phyloP scores from a whole-genome alignment of 2,797 vertebrate species.

The Trichosurus vulpecula region DNA sequence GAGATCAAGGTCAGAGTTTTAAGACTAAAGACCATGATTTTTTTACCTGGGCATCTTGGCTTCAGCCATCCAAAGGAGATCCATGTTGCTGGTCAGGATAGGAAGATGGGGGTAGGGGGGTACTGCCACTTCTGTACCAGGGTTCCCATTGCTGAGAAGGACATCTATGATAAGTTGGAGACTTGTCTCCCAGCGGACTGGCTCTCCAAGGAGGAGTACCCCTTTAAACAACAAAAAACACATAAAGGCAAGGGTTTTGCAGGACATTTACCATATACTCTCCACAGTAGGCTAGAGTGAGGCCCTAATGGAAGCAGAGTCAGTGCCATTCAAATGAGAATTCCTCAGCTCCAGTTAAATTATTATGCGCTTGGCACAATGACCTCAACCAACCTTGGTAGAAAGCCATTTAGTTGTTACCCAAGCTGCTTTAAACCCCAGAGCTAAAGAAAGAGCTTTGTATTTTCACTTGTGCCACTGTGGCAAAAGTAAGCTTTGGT shows the following conservation, averaged over 20 bases:
- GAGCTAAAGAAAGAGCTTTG: background rate
- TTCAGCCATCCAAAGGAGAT: conserved; percentile 99
- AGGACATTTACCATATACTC: background rate
- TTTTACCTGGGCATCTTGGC: conserved; percentile 95
- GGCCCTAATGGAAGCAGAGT: background rate
- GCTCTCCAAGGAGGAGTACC: conserved; percentile 95
- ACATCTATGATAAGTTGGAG: conserved; percentile 94
- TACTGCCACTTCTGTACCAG: conserved; percentile 82
- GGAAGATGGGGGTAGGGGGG: conserved; percentile 93
- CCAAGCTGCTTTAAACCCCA: background rate
- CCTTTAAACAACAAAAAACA: conserved; percentile 83
- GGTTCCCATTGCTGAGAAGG: conserved; percentile 92
- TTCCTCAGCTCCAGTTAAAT: no score
- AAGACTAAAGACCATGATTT: background rate
- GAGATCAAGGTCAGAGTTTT: background rate
- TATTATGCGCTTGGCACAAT: no score
- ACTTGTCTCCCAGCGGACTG: conserved; percentile 97
- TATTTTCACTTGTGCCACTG: background rate
- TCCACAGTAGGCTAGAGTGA: fast-evolving
- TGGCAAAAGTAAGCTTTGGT: background rate
- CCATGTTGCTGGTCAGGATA: conserved; percentile 96
- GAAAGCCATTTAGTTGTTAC: background rate
- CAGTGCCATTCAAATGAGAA: background rate
- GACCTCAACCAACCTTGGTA: background rate
- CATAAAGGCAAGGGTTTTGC: background rate